Percentiles rank a stretch among this genome's conserved stretches.
phyloP scores from a whole-genome alignment of 2,888 invertebrate genomes.

The Sesamia inferens region DNA sequence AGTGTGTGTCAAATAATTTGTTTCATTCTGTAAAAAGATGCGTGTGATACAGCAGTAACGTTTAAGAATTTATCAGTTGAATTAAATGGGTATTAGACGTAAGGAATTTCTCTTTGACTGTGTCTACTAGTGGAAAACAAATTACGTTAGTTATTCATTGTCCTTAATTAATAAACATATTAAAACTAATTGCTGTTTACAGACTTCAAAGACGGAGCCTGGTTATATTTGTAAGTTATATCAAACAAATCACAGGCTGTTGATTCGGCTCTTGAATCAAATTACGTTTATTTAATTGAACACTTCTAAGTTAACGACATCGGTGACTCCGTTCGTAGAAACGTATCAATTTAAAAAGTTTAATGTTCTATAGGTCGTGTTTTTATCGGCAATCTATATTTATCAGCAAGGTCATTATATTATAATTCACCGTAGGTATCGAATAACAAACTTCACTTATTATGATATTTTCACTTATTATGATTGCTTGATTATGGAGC shows the following conservation, averaged over 20 bases:
- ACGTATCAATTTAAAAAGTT: constrained; percentile 42
- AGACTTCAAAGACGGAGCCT: constrained; percentile 19
- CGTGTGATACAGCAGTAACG: not conserved
- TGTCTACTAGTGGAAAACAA: not conserved
- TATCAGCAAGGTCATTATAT: not conserved
- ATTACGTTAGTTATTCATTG: constrained; percentile 4
- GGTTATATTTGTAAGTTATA: constrained; percentile 39
- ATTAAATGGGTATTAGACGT: not conserved
- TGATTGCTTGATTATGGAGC: too few species aligned
- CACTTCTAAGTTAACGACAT: constrained; percentile 50
- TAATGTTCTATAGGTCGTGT: not conserved
- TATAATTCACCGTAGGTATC: too few species aligned
- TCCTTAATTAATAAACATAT: constrained; percentile 39
- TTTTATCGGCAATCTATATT: not conserved
- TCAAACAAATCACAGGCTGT: constrained; percentile 59
- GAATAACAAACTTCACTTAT: too few species aligned
- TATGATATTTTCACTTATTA: too few species aligned
- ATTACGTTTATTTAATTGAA: constrained; percentile 65
- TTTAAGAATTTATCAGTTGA: not conserved
- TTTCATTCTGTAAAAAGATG: not conserved
- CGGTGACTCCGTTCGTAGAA: constrained; percentile 18
- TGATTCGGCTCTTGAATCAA: constrained; percentile 55
- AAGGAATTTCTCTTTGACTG: not conserved
- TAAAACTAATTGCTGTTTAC: constrained; percentile 48
- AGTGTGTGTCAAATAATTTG: not conserved